Conservation (phyloP, 2,888 invertebrate genomes). For the Euzophera pinguis region DNA sequence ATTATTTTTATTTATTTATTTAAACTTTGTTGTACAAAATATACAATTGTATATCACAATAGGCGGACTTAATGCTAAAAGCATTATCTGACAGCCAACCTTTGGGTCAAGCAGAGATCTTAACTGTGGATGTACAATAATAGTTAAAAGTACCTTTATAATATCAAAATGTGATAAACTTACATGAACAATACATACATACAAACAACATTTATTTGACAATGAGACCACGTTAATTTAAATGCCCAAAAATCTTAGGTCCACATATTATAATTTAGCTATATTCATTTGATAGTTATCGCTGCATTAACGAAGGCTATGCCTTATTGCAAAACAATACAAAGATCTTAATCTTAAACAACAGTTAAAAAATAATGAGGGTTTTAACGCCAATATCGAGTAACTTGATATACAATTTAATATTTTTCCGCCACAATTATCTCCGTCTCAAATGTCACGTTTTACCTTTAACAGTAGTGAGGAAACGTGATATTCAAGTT, state of each 20-base stretch:
- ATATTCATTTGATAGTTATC: neutral
- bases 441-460: neutral
- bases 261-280: neutral
- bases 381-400: slow-evolving; percentile 1
- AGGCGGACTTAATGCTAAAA: no score
- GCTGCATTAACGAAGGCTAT: slow-evolving; percentile 2
- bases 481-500: neutral
- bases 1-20: no score
- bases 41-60: no score
- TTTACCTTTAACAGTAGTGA: neutral
- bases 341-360: neutral
- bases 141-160: no score
- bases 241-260: neutral
- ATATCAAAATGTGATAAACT: no score
- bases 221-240: no score
- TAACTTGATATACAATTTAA: slow-evolving; percentile 4
- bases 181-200: no score
- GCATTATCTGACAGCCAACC: no score
- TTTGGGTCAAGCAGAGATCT: no score
- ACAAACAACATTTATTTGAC: no score
- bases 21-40: no score
- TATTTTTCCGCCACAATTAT: slow-evolving; percentile 6
- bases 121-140: no score
- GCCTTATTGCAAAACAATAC: slow-evolving; percentile 1
- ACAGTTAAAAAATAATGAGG: slow-evolving; percentile 9